Base-by-base conservation (phyloP, 1,140 invertebrate genomes). In the Gryon sp. region DNA sequence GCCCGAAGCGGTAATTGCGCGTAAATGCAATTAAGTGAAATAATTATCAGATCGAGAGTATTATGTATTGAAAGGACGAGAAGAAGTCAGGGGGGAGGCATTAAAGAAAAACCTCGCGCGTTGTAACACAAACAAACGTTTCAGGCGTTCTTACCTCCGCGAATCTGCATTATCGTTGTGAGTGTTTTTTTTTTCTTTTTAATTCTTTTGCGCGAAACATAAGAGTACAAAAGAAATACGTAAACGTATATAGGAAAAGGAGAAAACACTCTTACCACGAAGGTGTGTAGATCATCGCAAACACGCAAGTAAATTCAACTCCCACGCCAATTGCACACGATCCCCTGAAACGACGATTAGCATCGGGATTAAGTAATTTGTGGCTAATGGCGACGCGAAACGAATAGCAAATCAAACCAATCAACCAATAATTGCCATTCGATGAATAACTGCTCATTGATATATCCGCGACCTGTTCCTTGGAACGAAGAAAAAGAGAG, bases 301-400 rank as follows among this genome's bases (percentile, higher is more conserved):
- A 57, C 63, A 65, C 74, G 74, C 74, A 36, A 70, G 48, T 76
- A 70, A 65, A 65, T 70, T 30, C 45, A n/a, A 76, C 74, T 76
- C 74, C 74, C 65, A 70, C 65, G 65, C 59, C 50, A 36, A 52
- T 76, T 38, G 52, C 38, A n/a, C n/a, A 32, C 60, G 74, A 70
- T 77, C 60, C 48, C 62, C 32, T 57, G 57, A 41, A 59, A 76
- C 38, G 43, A 59, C 74, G 65, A 76, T 76, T 70, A 76, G 53
- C 57, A 63, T 76, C 50, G 40, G 59, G 63, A 76, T 69, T 69
- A 76, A 76, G 74, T 76, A 76, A 76, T 76, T 76, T 69, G 65
- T 65, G 59, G 50, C 48, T 69, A 63, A 76, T 69, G 57, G 73
- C 50, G 46, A 60, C 46, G 72, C 45, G 43, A 73, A 50, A 43